Evolutionary conservation across 2,888 invertebrate species (phyloP), one percentile per base, ranked within the genome.

Genomic region (Cremastobaeus sp.): DNA sequence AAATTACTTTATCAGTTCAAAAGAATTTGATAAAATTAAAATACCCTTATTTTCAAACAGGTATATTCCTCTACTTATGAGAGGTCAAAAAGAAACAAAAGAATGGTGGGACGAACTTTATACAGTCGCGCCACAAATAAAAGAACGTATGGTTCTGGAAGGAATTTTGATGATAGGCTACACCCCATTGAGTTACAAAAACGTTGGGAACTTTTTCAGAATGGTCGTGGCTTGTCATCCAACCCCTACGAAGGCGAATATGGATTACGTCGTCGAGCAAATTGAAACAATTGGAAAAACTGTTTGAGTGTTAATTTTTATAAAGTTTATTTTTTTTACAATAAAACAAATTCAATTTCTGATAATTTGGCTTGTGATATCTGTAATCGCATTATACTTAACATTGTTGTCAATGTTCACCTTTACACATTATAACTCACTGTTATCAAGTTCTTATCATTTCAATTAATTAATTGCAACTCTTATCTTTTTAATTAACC

Each of bases 141-240:
- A 95, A 81, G 93, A 93, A 79, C 88, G 89, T 1, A 89, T 95
- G 88, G 91, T 92, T 0, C 79, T 90, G 30, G 89, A 89, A 20
- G 93, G 94, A 0, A 89, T 89, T 0, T 82, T 95, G 32, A 93
- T 95, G 93, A 89, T 95, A n/a, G 93, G 93, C 0, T 95, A 95
- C 81, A 91, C 92, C 8, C 95, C 95, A 0, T 83, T 95, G 15
- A 81, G 86, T 1, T 89, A 90, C 76, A 91, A 91, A 43, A 89
- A 90, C 3, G 81, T 92, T 69, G 92, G 91, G 59, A 95, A 95
- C 85, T 95, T 95, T 86, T 93, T 95, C 84, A 90, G 95, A 8
- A 89, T 95, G 86, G 92, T 94, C 0, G 90, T 93, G 60, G 92
- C 92, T 2, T 93, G 93, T 82, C 93, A 93, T 76, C 95, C 95